Percentiles rank a stretch among this genome's conserved stretches.
These are phyloP conservation scores for Apostichopus parvimensis DNA, from an alignment of 35 echinoderm and acorn worm genomes.

Conservation along the genomic window DNA sequence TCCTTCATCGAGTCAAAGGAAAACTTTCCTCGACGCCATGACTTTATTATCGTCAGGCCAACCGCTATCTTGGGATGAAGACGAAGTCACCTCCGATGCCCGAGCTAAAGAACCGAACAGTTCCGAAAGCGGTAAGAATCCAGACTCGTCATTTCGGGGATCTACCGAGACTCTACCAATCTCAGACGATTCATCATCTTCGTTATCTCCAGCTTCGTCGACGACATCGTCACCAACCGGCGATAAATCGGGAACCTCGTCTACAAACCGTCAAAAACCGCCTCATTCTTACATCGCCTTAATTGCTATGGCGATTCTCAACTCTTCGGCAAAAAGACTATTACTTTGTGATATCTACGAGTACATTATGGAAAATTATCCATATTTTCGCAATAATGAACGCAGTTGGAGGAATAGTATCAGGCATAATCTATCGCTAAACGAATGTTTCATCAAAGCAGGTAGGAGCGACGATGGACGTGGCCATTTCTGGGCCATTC, in stretches of 20 bases:
- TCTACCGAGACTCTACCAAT: neutral
- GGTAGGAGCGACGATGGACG: constrained; percentile 89
- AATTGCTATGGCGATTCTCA: constrained; percentile 95
- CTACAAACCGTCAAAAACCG: constrained; percentile 59
- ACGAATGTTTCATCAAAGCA: constrained; percentile 96
- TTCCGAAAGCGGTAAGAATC: neutral
- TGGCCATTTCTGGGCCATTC: constrained; percentile 93
- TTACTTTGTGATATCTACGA: constrained; percentile 97
- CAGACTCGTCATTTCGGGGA: neutral
- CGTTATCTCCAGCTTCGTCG: neutral
- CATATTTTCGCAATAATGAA: constrained; percentile 92
- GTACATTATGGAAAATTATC: constrained; percentile 86
- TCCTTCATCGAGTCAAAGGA: constrained; percentile 1
- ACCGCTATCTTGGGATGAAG: neutral
- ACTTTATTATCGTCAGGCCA: constrained; percentile 6
- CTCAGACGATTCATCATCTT: neutral
- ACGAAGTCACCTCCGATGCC: neutral
- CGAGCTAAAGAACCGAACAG: neutral
- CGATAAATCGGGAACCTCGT: no score
- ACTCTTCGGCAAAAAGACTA: constrained; percentile 70
- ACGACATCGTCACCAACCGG: neutral
- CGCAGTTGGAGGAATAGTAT: constrained; percentile 97
- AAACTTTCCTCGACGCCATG: constrained; percentile 35
- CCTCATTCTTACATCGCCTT: constrained; percentile 93
- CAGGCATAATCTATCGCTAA: constrained; percentile 94